These are phyloP conservation scores for Pseudopipra pipra DNA, from an alignment of 2,113 vertebrate species.

Conservation along the genomic window DNA sequence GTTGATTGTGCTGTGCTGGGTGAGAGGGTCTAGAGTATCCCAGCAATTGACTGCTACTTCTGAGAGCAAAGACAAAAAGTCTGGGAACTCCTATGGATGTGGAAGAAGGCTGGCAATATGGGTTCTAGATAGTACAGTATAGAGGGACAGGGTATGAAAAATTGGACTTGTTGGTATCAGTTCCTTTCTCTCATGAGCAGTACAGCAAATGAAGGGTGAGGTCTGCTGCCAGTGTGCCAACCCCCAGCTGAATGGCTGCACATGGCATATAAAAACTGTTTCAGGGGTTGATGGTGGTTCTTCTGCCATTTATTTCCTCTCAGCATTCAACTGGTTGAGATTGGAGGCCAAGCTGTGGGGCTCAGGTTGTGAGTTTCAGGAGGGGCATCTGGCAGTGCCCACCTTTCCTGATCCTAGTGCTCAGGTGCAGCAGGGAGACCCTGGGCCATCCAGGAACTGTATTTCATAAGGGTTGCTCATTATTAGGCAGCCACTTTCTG, in stretches of 20 bases:
- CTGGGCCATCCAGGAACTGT: neutral
- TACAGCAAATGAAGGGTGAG: neutral
- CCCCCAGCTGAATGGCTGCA: accelerated
- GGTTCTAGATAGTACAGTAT: no score
- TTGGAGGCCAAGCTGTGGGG: neutral
- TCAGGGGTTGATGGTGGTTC: neutral
- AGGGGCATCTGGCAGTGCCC: accelerated
- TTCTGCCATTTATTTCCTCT: neutral
- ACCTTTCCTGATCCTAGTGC: accelerated
- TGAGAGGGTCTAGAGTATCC: neutral
- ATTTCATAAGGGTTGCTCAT: neutral
- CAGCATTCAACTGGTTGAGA: accelerated
- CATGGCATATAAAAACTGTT: accelerated
- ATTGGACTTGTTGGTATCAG: accelerated
- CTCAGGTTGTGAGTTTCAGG: neutral
- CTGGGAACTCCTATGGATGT: neutral
- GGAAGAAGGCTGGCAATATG: neutral
- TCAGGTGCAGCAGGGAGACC: accelerated
- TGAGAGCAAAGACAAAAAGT: neutral
- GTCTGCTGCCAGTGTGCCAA: neutral
- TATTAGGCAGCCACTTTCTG: neutral
- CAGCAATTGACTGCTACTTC: neutral
- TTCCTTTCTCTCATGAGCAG: neutral
- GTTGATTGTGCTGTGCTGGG: neutral
- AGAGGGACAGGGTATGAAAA: neutral